phyloP scores from a whole-genome alignment of 92 coral and sea anemone species.

The Hydrozoanthus gracilis region DNA sequence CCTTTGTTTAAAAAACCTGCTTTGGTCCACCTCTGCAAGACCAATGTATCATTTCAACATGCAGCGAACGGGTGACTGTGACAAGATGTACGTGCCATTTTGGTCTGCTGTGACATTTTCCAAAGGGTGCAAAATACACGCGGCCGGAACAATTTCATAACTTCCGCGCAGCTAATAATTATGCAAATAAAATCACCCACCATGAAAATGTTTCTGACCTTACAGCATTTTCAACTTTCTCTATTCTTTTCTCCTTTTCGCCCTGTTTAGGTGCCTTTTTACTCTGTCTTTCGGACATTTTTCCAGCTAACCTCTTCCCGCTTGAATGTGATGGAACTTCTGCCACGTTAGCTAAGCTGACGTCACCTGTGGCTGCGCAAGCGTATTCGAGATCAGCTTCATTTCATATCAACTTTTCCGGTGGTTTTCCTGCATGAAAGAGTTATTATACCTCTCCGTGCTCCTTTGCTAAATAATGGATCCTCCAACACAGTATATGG shows the following conservation, averaged over 20 bases:
- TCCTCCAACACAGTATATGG: slow-evolving; percentile 65
- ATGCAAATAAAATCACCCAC: slow-evolving; percentile 27
- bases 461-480: slow-evolving; percentile 41
- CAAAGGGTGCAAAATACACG: neutral
- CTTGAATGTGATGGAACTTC: neutral
- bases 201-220: slow-evolving; percentile 50
- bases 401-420: slow-evolving; percentile 11
- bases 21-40: too few relatives aligned
- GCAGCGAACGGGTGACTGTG: too few relatives aligned
- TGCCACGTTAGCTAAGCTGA: slow-evolving; percentile 42
- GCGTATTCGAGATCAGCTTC: neutral
- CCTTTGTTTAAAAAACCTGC: too few relatives aligned
- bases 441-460: neutral
- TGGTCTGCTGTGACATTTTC: neutral
- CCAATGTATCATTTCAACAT: too few relatives aligned
- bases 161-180: neutral
- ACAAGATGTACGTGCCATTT: too few relatives aligned
- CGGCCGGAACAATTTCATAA: neutral
- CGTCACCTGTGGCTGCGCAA: slow-evolving; percentile 15
- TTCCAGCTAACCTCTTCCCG: neutral
- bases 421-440: slow-evolving; percentile 9
- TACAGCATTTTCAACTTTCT: slow-evolving; percentile 37
- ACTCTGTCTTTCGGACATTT: neutral
- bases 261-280: slow-evolving; percentile 28
- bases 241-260: slow-evolving; percentile 25